Base-by-base conservation (phyloP, 2,888 invertebrate genomes). In the Tetheella fluctuosa region DNA sequence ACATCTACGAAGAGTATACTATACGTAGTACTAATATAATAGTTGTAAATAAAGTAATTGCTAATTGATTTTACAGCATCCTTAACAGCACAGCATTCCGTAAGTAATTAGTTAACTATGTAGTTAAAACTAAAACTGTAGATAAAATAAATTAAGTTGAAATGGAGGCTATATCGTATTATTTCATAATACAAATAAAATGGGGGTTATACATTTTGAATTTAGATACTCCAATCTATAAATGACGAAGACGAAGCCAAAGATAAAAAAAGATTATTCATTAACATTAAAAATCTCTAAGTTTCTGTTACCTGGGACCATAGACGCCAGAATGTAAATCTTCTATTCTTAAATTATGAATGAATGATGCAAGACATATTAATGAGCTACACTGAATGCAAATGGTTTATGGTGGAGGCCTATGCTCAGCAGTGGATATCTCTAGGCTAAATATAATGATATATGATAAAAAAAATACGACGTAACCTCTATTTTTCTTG, bases 51-150 rank as follows among this genome's bases (percentile, higher is more conserved):
- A 48, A 20, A 48, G 10, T 48, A 48, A 48, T 48, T 34, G 20
- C 48, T 48, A 48, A 48, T 48, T 48, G 17, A 48, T 48, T 20
- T 48, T 48, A 10, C 48, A 48, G 48, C 8, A 48, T 48, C 20
- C 10, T 20, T 48, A 48, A 48, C 48, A 48, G 48, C 48, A 48
- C 48, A 48, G 48, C 48, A 48, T 20, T 48, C n/a, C n/a, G 48
- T 48, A 48, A 48, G 48, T 48, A 48, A 42, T 42, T 42, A 42
- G 42, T 17, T 42, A 42, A 48, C 48, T 10, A 10, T 20, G 20
- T 48, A 48, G 48, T 20, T 48, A 20, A 20, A 48, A 48, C n/a
- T 48, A 48, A 48, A 20, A 17, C 1, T 20, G 20, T 48, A 20
- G 48, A 20, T 48, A 48, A 42, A 42, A n/a, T 5, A 42, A 48